These are phyloP conservation scores for Lithobates pipiens DNA, from an alignment of 2,797 vertebrate genomes.

Conservation along the genomic window DNA sequence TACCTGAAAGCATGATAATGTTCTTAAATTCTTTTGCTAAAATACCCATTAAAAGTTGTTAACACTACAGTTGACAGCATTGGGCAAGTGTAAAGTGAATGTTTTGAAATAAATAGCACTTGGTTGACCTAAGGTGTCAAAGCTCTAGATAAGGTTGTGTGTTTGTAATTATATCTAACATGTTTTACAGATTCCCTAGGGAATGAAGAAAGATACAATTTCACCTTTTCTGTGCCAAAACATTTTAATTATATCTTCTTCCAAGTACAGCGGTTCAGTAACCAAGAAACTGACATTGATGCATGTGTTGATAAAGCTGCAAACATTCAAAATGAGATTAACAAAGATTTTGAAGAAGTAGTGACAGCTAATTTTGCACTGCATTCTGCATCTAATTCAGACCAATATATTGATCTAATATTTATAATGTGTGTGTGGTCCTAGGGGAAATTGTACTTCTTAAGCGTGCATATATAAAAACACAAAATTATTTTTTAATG, in stretches of 20 bases:
- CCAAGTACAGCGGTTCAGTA: conserved; percentile 96
- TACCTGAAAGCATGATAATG: conserved; percentile 66
- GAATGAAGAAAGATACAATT: conserved; percentile 86
- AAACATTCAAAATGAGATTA: conserved; percentile 99
- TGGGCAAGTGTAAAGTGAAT: conserved; percentile 74
- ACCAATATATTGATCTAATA: conserved; percentile 95
- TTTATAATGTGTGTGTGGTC: conserved; percentile 81
- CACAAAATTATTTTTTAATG: conserved; percentile 21
- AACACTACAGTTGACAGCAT: conserved; percentile 71
- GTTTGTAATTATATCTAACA: conserved; percentile 88
- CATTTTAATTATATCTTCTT: conserved; percentile 99
- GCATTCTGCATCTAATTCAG: conserved; percentile 94
- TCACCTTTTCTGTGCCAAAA: conserved; percentile 96
- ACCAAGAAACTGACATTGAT: conserved; percentile 99
- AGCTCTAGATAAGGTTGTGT: conserved; percentile 79
- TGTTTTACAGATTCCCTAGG: conserved; percentile 83
- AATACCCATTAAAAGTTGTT: conserved; percentile 77
- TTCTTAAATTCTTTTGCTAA: conserved; percentile 65
- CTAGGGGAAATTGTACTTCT: conserved; percentile 73
- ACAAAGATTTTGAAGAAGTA: conserved; percentile 99
- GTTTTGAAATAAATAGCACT: conserved; percentile 86
- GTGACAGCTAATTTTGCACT: conserved; percentile 99
- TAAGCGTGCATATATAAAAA: conserved; percentile 9
- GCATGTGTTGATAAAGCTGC: conserved; percentile 99
- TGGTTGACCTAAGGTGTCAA: conserved; percentile 84